Evolutionary conservation across 2,888 invertebrate genomes (phyloP), one percentile per base, ranked within the genome.

Genomic region (Hoplodrina blanda): DNA sequence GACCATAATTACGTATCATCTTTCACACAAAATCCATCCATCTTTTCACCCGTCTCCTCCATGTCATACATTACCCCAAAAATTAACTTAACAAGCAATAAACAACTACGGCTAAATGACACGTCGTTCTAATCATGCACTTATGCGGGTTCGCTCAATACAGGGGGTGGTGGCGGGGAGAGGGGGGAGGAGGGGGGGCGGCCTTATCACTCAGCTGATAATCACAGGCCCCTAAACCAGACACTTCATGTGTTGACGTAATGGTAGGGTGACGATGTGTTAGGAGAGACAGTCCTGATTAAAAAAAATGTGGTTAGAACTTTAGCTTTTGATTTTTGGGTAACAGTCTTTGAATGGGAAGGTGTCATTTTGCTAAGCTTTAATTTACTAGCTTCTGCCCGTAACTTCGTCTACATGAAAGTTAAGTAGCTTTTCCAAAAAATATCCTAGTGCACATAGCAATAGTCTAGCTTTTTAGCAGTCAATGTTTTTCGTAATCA

Each of bases 141-240:
- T 85, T 85, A 92, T 92, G 89, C 92, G 92, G 92, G 92, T 66
- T 65, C 86, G 91, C 79, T 91, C 91, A 85, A 91, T 91, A 89
- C 62, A 74, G 71, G 70, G 76, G 76, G 70, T 74, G 69, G 61
- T 25, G 69, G 60, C 67, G 57, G 46, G 62, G 49, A 63, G 59
- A 49, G 57, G 62, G 66, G 61, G 62, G 60, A 63, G 50, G 52
- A 60, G 64, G 60, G 70, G 70, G 78, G 76, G 85, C 67, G 78
- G 72, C 73, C 85, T 91, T 92, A 92, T 93, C 93, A 90, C 87
- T 82, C 88, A 84, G 81, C 87, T 92, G 93, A 93, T 93, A 93
- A 93, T 93, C 93, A 89, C 87, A 86, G 81, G 85, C 85, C 87
- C 88, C 87, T 82, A 78, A 82, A 76, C 75, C 80, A 83, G 88